These are phyloP conservation scores for Eulacestoma nigropectus DNA, from an alignment of 2,113 vertebrate species.

Conservation along the genomic window DNA sequence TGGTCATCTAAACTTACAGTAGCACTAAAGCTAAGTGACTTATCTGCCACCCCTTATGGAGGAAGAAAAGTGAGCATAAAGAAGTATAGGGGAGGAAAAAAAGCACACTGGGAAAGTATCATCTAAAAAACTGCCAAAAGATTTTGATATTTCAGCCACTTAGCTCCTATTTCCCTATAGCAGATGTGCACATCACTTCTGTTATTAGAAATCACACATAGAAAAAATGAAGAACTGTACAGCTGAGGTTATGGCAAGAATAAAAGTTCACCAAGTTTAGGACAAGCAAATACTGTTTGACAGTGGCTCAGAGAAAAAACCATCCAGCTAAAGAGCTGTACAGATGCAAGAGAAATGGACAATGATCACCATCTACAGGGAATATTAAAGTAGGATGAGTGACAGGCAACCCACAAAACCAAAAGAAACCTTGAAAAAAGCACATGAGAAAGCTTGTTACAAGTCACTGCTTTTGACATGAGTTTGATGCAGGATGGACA, in stretches of 20 bases:
- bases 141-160: background rate
- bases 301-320: background rate
- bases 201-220: background rate
- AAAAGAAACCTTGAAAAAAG: background rate
- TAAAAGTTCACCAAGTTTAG: background rate
- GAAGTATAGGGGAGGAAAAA: background rate
- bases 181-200: background rate
- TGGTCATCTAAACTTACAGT: slow-evolving; percentile 58
- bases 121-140: background rate
- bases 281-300: background rate
- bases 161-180: background rate
- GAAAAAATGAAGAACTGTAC: background rate
- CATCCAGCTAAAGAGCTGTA: background rate
- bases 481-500: background rate
- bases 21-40: background rate
- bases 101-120: background rate
- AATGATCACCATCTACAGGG: background rate
- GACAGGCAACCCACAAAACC: background rate
- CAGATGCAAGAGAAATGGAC: background rate
- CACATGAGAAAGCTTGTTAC: background rate
- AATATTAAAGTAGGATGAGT: background rate
- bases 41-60: background rate
- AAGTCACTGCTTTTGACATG: background rate
- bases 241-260: background rate
- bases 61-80: slow-evolving; percentile 2